Evolutionary conservation across 2,113 vertebrate species (phyloP), one percentile per base, ranked within the genome.

Genomic region (Cettia cetti): DNA sequence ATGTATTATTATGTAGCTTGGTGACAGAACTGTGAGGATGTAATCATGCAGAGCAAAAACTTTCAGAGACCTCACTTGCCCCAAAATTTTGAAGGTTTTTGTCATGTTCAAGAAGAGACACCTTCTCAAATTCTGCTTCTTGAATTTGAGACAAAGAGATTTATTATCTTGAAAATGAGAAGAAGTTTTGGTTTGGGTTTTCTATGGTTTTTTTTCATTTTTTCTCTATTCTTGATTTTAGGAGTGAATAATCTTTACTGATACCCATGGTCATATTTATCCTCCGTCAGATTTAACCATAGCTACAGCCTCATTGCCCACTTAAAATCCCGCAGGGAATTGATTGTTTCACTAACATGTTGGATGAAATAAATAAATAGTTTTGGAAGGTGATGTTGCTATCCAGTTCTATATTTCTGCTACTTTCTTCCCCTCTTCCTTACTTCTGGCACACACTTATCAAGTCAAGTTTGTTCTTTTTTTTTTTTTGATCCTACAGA

Each of bases 391-490:
- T 81, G 7, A 30, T 50, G 5, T 37, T 66, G 26, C 15, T 59
- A 88, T 47, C 4, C 7, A 37, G 14, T 47, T 81, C 37, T 76
- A 14, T 68, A 45, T 82, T 90, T 82, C 35, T 75, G 6, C 11
- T 57, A 6, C 11, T 65, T 31, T 66, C 10, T 74, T 66, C 10
- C 16, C 11, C 9, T 57, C 21, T 11, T 56, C 28, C 30, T 78
- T 81, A 12, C 7, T 74, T 52, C 53, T 74, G 15, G 61, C 15
- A 50, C 1, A 21, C 0, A 0, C 1, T 14, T 30, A 44, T 18
- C 10, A 66, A 70, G 17, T 45, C 47, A 31, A 21, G 22, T 13
- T 80, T 71, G 22, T 13, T 49, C 6, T 52, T 69, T 59, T 35
- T 37, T 31, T 31, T 72, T 83, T 69, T 69, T 45, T 45, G 9